Evolutionary conservation across 2,113 vertebrate species (phyloP), one percentile per base, ranked within the genome.

Genomic region (Empidonax traillii): DNA sequence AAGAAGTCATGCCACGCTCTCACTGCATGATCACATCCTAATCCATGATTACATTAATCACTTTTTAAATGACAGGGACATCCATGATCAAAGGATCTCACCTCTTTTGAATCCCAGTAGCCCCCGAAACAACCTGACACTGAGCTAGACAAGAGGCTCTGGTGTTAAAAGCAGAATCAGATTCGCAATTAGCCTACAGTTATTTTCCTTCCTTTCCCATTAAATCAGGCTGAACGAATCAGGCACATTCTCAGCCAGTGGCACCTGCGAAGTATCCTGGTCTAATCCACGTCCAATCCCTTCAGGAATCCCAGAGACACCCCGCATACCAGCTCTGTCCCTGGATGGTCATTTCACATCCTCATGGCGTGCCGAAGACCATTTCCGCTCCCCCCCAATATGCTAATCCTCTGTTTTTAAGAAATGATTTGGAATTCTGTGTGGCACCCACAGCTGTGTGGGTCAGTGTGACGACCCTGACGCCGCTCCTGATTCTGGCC

Each of bases 61-160:
- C 65, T 44, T 85, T 89, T 91, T 59, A 81, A 85, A 74, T 14
- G 9, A 78, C 37, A 86, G 74, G 59, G 77, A 78, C 62, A 91
- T 23, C 35, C 12, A 0, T 35, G 62, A 91, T 47, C 81, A 82
- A 85, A 91, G 62, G 88, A 39, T 22, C 52, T 68, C 52, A 44
- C 47, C 35, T 52, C 16, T 39, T 67, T 73, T 52, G 12, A 35
- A 72, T 79, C 44, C 65, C 37, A 46, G 19, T 14, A 73, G 39
- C 63, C 83, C 63, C 67, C 84, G 67, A 86, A 86, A 14, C 1
- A 89, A 78, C 22, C 33, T 46, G 49, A 91, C 76, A 76, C 59
- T 27, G 41, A 83, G 80, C 39, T 43, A 35, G 25, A 83, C 43
- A 79, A 33, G 63, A 59, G 63, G 67, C 35, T 93, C 73, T 2